Evolutionary conservation across 2,888 invertebrate species (phyloP).

Genomic region (Coelogynopora nodosa): DNA sequence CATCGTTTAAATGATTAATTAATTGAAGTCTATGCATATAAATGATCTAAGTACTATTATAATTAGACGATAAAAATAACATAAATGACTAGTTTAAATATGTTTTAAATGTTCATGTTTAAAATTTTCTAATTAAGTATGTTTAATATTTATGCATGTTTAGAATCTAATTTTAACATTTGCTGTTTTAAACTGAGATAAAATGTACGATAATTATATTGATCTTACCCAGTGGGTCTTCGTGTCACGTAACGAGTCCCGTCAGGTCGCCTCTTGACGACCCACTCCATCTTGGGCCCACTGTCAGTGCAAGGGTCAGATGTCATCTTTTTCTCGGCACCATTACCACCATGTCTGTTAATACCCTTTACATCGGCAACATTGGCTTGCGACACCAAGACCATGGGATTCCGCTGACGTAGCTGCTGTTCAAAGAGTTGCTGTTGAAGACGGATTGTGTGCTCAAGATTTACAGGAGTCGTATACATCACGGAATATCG

Average conservation of each 20-base stretch:
- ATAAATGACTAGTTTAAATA: too few relatives aligned
- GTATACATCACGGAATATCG: conserved; percentile 69
- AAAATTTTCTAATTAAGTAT: too few relatives aligned
- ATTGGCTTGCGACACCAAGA: not conserved
- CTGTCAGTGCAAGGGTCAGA: not conserved
- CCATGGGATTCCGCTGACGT: not conserved
- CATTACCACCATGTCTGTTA: too few relatives aligned
- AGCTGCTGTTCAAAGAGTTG: conserved; percentile 64
- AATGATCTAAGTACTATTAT: too few relatives aligned
- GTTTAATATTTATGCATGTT: too few relatives aligned
- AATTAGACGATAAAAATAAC: too few relatives aligned
- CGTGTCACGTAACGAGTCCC: conserved; percentile 74
- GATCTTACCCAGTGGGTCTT: conserved; percentile 66
- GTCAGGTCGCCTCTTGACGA: conserved; percentile 73
- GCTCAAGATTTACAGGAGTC: conserved; percentile 69
- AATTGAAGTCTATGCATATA: too few relatives aligned
- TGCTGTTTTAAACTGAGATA: too few relatives aligned
- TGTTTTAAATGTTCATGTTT: too few relatives aligned
- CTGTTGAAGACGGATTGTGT: conserved; percentile 71
- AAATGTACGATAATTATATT: not conserved
- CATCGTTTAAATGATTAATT: too few relatives aligned
- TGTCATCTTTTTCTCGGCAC: not conserved
- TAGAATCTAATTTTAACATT: too few relatives aligned
- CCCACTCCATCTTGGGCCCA: conserved; percentile 66
- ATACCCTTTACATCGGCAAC: not conserved